Evolutionary conservation across 2,888 invertebrate genomes (phyloP).

Genomic region (Agrotis segetum): DNA sequence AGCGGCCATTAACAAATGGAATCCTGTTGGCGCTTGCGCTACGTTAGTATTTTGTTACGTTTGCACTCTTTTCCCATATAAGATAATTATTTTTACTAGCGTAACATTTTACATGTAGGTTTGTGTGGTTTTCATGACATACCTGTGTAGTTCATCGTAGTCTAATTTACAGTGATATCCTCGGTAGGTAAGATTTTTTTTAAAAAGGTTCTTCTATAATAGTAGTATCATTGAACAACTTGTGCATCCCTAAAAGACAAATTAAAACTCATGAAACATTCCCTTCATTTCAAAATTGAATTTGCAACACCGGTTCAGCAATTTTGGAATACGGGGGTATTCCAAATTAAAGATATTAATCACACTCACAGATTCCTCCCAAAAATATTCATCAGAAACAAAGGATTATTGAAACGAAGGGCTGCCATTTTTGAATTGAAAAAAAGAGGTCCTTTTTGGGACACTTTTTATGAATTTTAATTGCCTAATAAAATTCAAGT

Average conservation of each 20-base stretch:
- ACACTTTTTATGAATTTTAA: conserved; percentile 78
- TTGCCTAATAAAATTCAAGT: conserved; percentile 79
- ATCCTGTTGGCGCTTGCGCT: too few species aligned
- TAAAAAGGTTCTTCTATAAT: too few species aligned
- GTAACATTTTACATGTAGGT: too few species aligned
- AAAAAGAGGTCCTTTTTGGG: conserved; percentile 65
- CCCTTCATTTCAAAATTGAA: conserved; percentile 13
- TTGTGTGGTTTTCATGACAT: too few species aligned
- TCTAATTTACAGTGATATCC: too few species aligned
- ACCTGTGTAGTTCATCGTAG: too few species aligned
- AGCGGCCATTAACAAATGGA: too few species aligned
- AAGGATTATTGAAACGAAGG: conserved; percentile 54
- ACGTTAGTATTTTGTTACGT: too few species aligned
- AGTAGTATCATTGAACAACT: neutral
- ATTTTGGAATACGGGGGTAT: neutral
- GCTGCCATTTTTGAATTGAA: conserved; percentile 73
- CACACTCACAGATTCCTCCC: conserved; percentile 27
- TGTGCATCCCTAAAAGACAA: neutral
- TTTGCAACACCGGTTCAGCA: conserved; percentile 4
- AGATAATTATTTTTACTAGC: too few species aligned
- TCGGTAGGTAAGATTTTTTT: too few species aligned
- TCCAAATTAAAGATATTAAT: conserved; percentile 60
- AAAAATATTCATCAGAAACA: conserved; percentile 52
- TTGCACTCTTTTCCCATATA: too few species aligned
- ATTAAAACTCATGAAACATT: conserved; percentile 11